A percentile compares a stretch with the other conserved stretches of the same genome.
phyloP scores from a whole-genome alignment of 2,113 vertebrate species.

The Bolborhynchus lineola region DNA sequence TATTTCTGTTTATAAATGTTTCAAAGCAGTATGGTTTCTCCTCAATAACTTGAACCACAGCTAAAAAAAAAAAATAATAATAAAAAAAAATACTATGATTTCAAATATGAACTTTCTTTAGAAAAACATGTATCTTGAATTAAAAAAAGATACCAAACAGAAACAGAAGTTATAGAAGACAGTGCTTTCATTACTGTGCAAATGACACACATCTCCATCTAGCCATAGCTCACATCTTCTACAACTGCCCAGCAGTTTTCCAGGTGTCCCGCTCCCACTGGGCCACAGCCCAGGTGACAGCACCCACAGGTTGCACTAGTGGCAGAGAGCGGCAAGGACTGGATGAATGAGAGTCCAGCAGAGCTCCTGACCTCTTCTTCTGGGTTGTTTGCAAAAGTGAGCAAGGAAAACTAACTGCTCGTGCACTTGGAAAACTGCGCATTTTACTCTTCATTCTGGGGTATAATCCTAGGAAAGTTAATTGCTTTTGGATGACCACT shows the following conservation, averaged over 20 bases:
- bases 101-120: background rate
- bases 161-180: background rate
- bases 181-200: too few relatives aligned
- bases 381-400: rapidly evolving
- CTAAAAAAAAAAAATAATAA: background rate
- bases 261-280: rapidly evolving
- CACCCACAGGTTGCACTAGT: rapidly evolving
- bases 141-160: background rate
- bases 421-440: rapidly evolving
- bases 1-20: background rate
- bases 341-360: background rate
- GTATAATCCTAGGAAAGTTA: rapidly evolving
- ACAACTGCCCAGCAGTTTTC: background rate
- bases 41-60: background rate
- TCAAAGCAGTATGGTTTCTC: background rate
- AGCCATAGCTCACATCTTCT: rapidly evolving
- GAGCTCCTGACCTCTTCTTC: background rate
- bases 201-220: background rate
- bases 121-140: background rate
- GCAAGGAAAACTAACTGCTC: background rate
- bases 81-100: background rate
- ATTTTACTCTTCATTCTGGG: rapidly evolving
- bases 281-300: background rate
- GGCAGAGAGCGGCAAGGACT: background rate
- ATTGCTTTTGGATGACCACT: slow-evolving; percentile 8